A percentile compares a stretch with the other conserved stretches of the same genome.
Conservation (phyloP, 2,797 vertebrate genomes). For the Antrozous pallidus region DNA sequence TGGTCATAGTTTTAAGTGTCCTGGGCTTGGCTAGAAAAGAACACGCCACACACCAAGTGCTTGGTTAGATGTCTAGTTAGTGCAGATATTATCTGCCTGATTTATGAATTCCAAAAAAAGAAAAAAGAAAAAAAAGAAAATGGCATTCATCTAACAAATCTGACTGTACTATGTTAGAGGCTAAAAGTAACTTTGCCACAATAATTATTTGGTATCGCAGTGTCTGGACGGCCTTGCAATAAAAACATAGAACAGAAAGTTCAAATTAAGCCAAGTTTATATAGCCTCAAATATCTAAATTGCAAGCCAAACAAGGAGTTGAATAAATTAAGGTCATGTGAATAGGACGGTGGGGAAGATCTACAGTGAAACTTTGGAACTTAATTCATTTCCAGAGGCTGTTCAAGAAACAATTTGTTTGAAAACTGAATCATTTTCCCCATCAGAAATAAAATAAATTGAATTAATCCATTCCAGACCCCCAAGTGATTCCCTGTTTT, state of each 20-base stretch:
- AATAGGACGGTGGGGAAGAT: neutral
- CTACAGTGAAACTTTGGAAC: neutral
- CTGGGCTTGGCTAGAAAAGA: neutral
- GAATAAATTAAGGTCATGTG: neutral
- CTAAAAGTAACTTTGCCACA: conserved; percentile 18
- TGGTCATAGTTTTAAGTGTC: neutral
- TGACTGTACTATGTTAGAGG: neutral
- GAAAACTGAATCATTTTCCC: neutral
- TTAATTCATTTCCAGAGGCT: neutral
- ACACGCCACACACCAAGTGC: neutral
- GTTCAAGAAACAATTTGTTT: neutral
- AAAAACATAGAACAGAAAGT: neutral
- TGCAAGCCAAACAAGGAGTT: neutral
- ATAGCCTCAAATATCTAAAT: neutral
- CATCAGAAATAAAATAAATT: neutral
- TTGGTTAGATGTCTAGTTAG: neutral
- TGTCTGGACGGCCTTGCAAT: neutral
- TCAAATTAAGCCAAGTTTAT: conserved; percentile 38
- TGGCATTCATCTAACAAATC: neutral
- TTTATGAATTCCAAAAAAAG: conserved; percentile 2
- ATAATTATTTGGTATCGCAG: conserved; percentile 23
- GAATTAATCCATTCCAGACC: neutral
- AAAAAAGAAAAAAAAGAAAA: neutral
- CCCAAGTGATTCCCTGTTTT: neutral
- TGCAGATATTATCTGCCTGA: neutral